Conservation (phyloP, 2,797 vertebrate genomes). For the Meriones psammophilus region DNA sequence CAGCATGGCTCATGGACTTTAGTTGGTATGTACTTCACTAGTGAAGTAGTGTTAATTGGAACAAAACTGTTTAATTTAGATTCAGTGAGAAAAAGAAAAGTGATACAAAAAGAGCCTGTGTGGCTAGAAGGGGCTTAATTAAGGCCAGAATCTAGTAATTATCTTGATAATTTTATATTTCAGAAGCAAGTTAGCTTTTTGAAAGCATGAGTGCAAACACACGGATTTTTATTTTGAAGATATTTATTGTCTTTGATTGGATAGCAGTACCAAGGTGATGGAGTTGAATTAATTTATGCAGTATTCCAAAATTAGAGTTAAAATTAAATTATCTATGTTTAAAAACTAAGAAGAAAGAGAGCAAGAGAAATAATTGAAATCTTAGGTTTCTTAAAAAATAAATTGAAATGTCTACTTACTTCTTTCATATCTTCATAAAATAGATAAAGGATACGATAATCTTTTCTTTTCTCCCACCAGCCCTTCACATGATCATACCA, state of each 20-base stretch:
- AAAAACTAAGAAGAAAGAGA: neutral
- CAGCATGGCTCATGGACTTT: neutral
- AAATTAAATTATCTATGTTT: neutral
- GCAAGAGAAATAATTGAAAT: neutral
- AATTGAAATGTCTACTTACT: slow-evolving; percentile 82
- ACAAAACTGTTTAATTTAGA: neutral
- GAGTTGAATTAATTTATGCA: neutral
- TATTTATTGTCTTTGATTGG: neutral
- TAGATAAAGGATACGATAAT: slow-evolving; percentile 89
- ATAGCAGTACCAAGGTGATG: neutral
- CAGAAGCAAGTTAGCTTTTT: neutral
- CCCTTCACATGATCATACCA: slow-evolving; percentile 91
- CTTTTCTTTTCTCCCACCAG: slow-evolving; percentile 92
- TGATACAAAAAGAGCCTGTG: neutral
- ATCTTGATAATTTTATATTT: neutral
- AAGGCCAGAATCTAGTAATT: neutral
- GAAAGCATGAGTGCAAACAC: neutral
- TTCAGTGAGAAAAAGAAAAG: neutral
- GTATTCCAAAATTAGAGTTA: neutral
- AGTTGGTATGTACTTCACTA: neutral
- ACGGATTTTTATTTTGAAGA: slow-evolving; percentile 4
- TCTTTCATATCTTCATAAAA: slow-evolving; percentile 93
- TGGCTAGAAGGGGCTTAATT: neutral
- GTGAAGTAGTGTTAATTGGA: neutral
- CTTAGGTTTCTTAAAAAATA: neutral